These are phyloP conservation scores for Zhuqinia jingwanae DNA, from an alignment of 2,888 invertebrate species.

Conservation along the genomic window DNA sequence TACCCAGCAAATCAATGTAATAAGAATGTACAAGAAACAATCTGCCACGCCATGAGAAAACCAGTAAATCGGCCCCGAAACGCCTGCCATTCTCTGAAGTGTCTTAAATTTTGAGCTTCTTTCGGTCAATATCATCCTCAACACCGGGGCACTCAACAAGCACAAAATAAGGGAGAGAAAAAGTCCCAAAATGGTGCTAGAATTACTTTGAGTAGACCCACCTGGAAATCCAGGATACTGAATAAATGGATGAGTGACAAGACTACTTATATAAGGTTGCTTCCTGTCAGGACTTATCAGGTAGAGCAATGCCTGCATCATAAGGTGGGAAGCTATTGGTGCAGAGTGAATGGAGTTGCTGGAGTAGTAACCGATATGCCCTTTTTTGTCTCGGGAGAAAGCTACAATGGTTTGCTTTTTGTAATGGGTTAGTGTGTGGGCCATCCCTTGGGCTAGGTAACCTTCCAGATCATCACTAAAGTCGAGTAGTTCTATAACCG, in stretches of 20 bases:
- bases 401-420: constrained; percentile 50
- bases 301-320: constrained; percentile 65
- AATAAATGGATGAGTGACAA: constrained; percentile 54
- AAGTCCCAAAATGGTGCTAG: constrained; percentile 52
- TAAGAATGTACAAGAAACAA: constrained; percentile 9
- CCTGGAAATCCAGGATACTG: constrained; percentile 53
- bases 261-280: constrained; percentile 12
- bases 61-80: constrained; percentile 81
- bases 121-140: constrained; percentile 62
- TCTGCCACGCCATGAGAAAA: constrained; percentile 67
- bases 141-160: constrained; percentile 62
- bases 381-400: constrained; percentile 37
- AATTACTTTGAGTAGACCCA: constrained; percentile 55
- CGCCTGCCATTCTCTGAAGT: constrained; percentile 81
- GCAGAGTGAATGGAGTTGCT: constrained; percentile 63
- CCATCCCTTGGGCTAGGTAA: background rate
- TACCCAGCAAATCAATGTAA: constrained; percentile 44
- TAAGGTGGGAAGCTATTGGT: constrained; percentile 57
- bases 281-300: constrained; percentile 53
- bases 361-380: constrained; percentile 57
- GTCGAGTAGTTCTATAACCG: background rate
- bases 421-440: constrained; percentile 43
- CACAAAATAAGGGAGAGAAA: constrained; percentile 65
- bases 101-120: constrained; percentile 61
- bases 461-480: constrained; percentile 27